Evolutionary conservation across 2,797 vertebrate species (phyloP).

Genomic region (Scyliorhinus canicula): DNA sequence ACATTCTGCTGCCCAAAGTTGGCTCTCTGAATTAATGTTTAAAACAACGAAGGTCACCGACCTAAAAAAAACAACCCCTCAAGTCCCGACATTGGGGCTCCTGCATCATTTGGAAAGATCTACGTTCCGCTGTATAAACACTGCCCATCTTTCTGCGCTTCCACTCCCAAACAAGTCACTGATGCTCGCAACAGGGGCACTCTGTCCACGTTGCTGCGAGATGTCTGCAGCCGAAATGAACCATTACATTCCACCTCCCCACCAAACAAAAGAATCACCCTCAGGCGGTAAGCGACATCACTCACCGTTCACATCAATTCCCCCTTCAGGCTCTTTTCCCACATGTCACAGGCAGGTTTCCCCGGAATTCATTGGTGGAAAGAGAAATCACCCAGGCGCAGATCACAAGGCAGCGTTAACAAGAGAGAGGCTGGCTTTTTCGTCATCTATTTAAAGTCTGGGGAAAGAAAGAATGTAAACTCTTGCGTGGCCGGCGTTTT

Average conservation of each 20-base stretch:
- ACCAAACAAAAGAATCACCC: background rate
- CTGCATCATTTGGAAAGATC: background rate
- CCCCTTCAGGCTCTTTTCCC: background rate
- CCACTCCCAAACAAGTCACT: background rate
- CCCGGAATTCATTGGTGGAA: background rate
- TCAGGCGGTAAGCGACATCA: background rate
- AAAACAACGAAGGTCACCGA: background rate
- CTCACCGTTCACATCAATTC: constrained; percentile 26
- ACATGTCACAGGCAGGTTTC: background rate
- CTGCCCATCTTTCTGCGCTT: background rate
- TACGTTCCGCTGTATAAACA: background rate
- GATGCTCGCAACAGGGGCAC: background rate
- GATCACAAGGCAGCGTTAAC: background rate
- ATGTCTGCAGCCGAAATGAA: background rate
- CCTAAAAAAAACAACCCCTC: background rate
- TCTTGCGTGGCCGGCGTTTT: background rate
- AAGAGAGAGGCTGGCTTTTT: background rate
- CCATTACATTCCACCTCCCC: background rate
- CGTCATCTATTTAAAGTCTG: background rate
- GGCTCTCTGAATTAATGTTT: background rate
- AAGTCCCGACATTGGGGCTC: background rate
- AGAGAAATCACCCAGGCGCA: background rate
- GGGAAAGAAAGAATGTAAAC: background rate
- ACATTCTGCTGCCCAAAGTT: background rate
- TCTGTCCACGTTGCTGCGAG: background rate